A percentile compares a stretch with the other conserved stretches of the same genome.
phyloP scores from a whole-genome alignment of 2,888 invertebrate genomes.

The Venusia cambrica region DNA sequence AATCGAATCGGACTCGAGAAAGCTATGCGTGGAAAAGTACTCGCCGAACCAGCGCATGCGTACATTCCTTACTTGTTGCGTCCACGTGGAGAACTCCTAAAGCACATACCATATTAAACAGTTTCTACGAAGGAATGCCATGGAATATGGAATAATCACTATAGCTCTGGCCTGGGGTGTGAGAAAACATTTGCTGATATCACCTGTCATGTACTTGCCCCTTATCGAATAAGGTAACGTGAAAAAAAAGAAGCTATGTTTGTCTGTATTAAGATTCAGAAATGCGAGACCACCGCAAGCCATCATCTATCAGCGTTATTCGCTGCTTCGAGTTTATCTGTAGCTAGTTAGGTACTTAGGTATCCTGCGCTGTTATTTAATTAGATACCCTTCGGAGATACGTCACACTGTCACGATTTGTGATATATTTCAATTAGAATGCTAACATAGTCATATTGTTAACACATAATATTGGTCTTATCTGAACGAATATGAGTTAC shows the following conservation, averaged over 20 bases:
- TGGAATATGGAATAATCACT: conserved; percentile 5
- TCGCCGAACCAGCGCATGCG: conserved; percentile 53
- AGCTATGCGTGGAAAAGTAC: conserved; percentile 20
- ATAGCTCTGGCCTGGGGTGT: conserved; percentile 36
- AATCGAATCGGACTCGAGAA: conserved; percentile 4
- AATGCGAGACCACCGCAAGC: too few species aligned
- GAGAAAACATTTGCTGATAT: conserved; percentile 41
- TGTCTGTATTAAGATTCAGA: not conserved
- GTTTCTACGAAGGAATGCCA: conserved; percentile 9
- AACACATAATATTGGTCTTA: too few species aligned
- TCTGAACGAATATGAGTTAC: too few species aligned
- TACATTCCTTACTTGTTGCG: conserved; percentile 63
- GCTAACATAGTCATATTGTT: too few species aligned
- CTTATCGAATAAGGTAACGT: conserved; percentile 4
- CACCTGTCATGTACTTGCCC: conserved; percentile 38
- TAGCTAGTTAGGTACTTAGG: too few species aligned
- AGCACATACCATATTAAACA: conserved; percentile 8
- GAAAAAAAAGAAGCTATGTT: not conserved
- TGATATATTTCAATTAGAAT: too few species aligned
- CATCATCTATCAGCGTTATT: too few species aligned
- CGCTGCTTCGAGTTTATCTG: too few species aligned
- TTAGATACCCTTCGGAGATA: too few species aligned
- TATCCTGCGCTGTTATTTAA: too few species aligned
- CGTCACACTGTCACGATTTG: too few species aligned
- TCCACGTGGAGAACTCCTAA: conserved; percentile 49